phyloP scores from a whole-genome alignment of 2,888 invertebrate genomes.

The Polymixis flavicincta region DNA sequence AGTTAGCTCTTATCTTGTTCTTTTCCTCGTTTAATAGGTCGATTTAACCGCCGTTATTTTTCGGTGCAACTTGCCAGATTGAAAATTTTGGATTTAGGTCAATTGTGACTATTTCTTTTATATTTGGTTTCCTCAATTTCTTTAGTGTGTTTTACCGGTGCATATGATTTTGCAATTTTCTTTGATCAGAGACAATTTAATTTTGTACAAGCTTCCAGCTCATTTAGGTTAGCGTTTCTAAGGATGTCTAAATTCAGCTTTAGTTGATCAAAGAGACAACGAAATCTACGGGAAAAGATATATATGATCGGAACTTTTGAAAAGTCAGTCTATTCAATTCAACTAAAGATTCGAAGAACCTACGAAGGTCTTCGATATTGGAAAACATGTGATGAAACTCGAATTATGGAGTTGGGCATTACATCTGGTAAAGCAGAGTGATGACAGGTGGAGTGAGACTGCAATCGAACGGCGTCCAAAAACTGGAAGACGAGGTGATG shows the following conservation, averaged over 20 bases:
- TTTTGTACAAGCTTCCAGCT: slow-evolving; percentile 11
- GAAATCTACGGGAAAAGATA: background rate
- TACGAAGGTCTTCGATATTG: too few species aligned
- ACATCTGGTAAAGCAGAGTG: too few species aligned
- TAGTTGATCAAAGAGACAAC: slow-evolving; percentile 25
- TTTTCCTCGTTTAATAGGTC: slow-evolving; percentile 60
- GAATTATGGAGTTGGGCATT: too few species aligned
- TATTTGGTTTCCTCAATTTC: slow-evolving; percentile 48
- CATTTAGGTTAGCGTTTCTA: slow-evolving; percentile 26
- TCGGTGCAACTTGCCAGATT: slow-evolving; percentile 35
- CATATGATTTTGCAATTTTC: slow-evolving; percentile 12
- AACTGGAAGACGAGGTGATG: too few species aligned
- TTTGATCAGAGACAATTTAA: slow-evolving; percentile 39
- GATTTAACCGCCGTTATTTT: slow-evolving; percentile 53
- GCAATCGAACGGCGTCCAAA: too few species aligned
- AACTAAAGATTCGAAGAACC: background rate
- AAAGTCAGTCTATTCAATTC: background rate
- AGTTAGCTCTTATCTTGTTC: slow-evolving; percentile 63
- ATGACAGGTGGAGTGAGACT: too few species aligned
- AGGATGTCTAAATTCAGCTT: slow-evolving; percentile 32
- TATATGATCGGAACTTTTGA: background rate
- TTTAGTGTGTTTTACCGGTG: slow-evolving; percentile 18
- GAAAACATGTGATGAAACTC: too few species aligned
- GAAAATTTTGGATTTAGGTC: slow-evolving; percentile 28
- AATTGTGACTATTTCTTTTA: slow-evolving; percentile 20